phyloP scores from a whole-genome alignment of 2,888 invertebrate species.

The Lagria hirta region DNA sequence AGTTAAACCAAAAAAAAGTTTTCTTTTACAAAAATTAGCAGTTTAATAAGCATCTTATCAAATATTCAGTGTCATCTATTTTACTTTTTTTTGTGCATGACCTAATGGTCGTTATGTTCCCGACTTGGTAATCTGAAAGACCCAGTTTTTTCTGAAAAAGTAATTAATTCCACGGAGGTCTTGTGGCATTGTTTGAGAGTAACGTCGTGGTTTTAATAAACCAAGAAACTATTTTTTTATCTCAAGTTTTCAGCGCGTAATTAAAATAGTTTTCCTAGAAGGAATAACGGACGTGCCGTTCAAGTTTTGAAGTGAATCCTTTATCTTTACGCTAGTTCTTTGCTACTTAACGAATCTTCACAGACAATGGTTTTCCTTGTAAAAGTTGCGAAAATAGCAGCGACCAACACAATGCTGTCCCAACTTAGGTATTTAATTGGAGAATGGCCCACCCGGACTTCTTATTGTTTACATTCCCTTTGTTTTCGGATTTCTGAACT shows the following conservation, averaged over 20 bases:
- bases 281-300: conserved; percentile 31
- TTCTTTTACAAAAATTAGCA: no score
- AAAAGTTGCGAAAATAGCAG: conserved; percentile 42
- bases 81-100: no score
- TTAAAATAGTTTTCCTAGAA: conserved; percentile 37
- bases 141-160: no score
- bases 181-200: conserved; percentile 18
- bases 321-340: conserved; percentile 37
- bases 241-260: conserved; percentile 36
- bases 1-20: no score
- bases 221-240: conserved; percentile 30
- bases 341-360: conserved; percentile 39
- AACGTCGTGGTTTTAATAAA: conserved; percentile 24
- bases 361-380: conserved; percentile 41
- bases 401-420: conserved; percentile 35
- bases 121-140: no score
- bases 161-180: conserved; percentile 22
- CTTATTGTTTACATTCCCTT: conserved; percentile 49
- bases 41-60: no score
- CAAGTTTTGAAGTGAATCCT: conserved; percentile 33
- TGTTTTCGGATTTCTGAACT: conserved; percentile 43
- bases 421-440: conserved; percentile 48
- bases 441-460: conserved; percentile 44
- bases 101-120: no score
- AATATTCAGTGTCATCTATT: no score